Percentiles rank a stretch among this genome's conserved stretches.
phyloP scores from a whole-genome alignment of 2,797 vertebrate species.

The Sciaenops ocellatus region DNA sequence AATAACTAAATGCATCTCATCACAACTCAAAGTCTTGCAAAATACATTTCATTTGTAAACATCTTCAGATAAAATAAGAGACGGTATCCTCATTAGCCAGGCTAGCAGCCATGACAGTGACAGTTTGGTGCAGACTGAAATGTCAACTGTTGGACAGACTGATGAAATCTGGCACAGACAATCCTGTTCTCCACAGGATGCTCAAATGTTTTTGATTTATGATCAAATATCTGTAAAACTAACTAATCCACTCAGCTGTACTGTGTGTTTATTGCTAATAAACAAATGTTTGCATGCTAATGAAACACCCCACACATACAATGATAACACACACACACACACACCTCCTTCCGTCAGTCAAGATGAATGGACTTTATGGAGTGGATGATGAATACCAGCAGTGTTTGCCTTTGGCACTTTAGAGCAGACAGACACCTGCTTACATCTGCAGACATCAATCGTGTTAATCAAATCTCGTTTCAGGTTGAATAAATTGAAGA shows the following conservation, averaged over 20 bases:
- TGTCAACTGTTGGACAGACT: not conserved
- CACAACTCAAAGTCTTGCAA: not conserved
- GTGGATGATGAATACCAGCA: conserved; percentile 14
- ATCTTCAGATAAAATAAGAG: not conserved
- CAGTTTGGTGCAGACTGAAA: not conserved
- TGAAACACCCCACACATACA: not conserved
- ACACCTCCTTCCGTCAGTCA: conserved; percentile 10
- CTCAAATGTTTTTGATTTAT: not conserved
- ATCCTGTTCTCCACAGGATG: not conserved
- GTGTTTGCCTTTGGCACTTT: conserved; percentile 4
- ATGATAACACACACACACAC: not conserved
- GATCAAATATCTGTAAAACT: not conserved
- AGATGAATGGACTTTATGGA: conserved; percentile 4
- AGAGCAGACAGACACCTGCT: not conserved
- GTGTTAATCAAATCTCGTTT: conserved; percentile 35
- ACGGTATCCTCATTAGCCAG: not conserved
- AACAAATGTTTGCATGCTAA: not conserved
- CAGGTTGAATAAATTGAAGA: conserved; percentile 10
- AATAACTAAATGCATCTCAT: not conserved
- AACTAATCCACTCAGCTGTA: not conserved
- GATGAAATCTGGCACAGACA: not conserved
- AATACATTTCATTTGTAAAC: too few species aligned
- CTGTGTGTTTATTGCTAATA: not conserved
- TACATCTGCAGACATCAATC: conserved; percentile 13
- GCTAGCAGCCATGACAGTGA: not conserved